phyloP scores from a whole-genome alignment of 2,113 vertebrate genomes.

The Calypte anna region DNA sequence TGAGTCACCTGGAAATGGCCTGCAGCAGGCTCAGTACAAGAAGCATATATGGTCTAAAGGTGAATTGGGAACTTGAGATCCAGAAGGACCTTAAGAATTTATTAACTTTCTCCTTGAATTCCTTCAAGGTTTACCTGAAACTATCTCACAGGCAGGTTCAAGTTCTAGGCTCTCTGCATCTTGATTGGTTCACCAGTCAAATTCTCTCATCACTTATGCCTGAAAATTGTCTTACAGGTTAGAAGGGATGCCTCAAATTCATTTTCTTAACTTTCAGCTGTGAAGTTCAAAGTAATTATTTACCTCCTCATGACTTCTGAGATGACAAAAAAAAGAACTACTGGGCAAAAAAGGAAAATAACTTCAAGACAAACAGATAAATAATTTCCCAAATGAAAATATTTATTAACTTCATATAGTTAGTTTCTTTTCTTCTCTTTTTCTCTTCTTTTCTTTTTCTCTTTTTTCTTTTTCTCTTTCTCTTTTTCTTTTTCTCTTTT shows the following conservation, averaged over 20 bases:
- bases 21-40: background rate
- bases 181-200: background rate
- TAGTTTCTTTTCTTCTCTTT: background rate
- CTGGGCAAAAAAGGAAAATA: background rate
- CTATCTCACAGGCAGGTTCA: background rate
- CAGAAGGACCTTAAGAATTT: background rate
- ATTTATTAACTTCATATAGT: conserved; percentile 4
- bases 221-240: background rate
- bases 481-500: background rate
- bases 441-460: too few species aligned
- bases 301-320: background rate
- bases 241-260: background rate
- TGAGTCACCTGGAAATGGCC: background rate
- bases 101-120: background rate
- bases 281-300: background rate
- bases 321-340: background rate
- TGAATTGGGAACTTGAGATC: background rate
- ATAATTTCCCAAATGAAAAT: background rate
- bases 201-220: background rate
- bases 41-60: background rate
- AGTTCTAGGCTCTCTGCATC: background rate
- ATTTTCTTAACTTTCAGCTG: background rate
- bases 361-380: background rate
- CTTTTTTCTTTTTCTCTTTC: too few species aligned
- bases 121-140: background rate